Conservation (phyloP, 2,797 vertebrate species). For the Tarsius wallacei region DNA sequence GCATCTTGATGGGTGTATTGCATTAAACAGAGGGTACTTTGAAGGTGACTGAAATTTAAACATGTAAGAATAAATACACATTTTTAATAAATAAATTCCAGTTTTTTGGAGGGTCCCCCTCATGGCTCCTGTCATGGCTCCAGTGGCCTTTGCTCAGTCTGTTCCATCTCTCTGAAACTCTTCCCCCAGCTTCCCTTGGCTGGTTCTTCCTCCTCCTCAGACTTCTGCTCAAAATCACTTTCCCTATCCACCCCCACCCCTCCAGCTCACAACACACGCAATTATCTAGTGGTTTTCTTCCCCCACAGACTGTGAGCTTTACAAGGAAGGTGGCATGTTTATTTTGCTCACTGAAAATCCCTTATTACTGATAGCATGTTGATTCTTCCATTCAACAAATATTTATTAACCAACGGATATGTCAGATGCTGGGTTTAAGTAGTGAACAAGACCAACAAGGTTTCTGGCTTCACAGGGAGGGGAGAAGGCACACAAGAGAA, state of each 20-base stretch:
- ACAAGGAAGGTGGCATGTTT: slow-evolving; percentile 8
- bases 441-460: neutral
- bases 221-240: neutral
- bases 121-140: too few relatives aligned
- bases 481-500: too few relatives aligned
- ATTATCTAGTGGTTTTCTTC: neutral
- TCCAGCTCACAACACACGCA: neutral
- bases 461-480: neutral
- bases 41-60: too few relatives aligned
- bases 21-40: too few relatives aligned
- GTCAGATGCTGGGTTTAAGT: neutral
- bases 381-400: slow-evolving; percentile 62
- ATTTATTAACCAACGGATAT: slow-evolving; percentile 32
- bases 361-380: neutral
- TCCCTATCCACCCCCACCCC: fast-evolving
- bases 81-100: too few relatives aligned
- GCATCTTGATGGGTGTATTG: too few relatives aligned
- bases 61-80: too few relatives aligned
- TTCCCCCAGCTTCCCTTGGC: neutral
- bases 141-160: neutral
- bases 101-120: too few relatives aligned
- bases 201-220: neutral
- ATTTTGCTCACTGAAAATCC: slow-evolving; percentile 11
- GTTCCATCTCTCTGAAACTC: neutral
- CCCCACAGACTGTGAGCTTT: neutral